Percentiles rank a stretch among this genome's conserved stretches.
phyloP scores from a whole-genome alignment of 2,113 vertebrate species.

The Cisticola juncidis region DNA sequence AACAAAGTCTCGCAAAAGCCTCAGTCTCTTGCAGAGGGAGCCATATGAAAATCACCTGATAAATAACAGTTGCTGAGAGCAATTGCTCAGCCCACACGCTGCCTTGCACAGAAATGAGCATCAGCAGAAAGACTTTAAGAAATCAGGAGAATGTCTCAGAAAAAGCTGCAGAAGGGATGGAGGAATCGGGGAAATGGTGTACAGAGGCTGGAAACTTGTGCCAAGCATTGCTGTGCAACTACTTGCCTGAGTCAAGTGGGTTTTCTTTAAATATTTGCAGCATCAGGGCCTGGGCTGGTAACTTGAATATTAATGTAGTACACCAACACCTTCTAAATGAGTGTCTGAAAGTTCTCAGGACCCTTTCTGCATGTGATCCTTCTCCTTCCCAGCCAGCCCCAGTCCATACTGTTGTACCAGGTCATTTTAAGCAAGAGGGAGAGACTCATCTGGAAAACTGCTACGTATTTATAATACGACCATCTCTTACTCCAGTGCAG shows the following conservation, averaged over 20 bases:
- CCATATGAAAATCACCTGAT: conserved; percentile 13
- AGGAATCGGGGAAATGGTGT: neutral
- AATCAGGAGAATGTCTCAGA: neutral
- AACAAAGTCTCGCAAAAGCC: neutral
- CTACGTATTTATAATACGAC: conserved; percentile 50
- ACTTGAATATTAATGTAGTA: neutral
- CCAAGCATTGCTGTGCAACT: neutral
- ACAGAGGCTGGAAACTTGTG: conserved; percentile 17
- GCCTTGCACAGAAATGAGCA: conserved; percentile 26
- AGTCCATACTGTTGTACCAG: neutral
- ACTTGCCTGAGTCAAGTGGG: neutral
- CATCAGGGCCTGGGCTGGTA: neutral
- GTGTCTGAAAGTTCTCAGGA: neutral
- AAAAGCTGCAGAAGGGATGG: conserved; percentile 30
- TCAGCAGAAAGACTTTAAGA: neutral
- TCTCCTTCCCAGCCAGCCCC: neutral
- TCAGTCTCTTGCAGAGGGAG: neutral
- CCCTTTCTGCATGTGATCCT: neutral
- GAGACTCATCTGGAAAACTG: conserved; percentile 25
- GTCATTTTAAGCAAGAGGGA: neutral
- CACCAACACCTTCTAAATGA: neutral
- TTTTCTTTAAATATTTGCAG: conserved; percentile 20
- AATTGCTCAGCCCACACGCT: conserved; percentile 22
- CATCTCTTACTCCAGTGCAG: conserved; percentile 34
- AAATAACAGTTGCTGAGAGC: conserved; percentile 48